phyloP scores from a whole-genome alignment of 2,797 vertebrate species.

The Ciconia nigra region DNA sequence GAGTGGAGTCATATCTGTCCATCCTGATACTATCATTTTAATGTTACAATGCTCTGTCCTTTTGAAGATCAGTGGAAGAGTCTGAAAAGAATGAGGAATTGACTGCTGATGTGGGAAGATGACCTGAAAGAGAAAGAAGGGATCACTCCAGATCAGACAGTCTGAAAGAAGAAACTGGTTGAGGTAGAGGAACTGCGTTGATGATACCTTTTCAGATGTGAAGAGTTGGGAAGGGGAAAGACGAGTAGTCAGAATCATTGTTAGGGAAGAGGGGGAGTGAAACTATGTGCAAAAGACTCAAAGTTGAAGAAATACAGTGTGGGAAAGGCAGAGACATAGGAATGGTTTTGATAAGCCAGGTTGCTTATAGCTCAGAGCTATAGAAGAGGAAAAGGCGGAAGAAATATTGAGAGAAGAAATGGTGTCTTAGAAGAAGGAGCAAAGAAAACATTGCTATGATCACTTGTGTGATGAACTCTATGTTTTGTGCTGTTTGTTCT shows the following conservation, averaged over 20 bases:
- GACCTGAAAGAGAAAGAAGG: background rate
- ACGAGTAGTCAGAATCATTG: background rate
- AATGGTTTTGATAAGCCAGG: background rate
- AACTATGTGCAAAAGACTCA: background rate
- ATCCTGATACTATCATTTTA: background rate
- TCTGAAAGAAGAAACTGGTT: background rate
- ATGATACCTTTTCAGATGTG: background rate
- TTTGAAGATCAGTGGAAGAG: background rate
- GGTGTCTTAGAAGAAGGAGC: background rate
- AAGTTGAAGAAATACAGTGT: background rate
- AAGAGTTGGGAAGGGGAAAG: background rate
- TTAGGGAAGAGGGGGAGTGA: background rate
- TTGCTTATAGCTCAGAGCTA: background rate
- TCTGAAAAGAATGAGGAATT: background rate
- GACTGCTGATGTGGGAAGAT: background rate
- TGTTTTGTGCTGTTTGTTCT: background rate
- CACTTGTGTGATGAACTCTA: background rate
- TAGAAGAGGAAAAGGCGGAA: background rate
- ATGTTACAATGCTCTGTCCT: background rate
- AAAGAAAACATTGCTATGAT: background rate
- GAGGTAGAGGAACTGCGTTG: background rate
- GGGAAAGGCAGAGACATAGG: background rate
- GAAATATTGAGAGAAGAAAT: background rate
- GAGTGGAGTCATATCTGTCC: background rate
- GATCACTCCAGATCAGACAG: background rate